Base-by-base conservation (phyloP, 2,113 vertebrate species). In the Oryzias curvinotus region DNA sequence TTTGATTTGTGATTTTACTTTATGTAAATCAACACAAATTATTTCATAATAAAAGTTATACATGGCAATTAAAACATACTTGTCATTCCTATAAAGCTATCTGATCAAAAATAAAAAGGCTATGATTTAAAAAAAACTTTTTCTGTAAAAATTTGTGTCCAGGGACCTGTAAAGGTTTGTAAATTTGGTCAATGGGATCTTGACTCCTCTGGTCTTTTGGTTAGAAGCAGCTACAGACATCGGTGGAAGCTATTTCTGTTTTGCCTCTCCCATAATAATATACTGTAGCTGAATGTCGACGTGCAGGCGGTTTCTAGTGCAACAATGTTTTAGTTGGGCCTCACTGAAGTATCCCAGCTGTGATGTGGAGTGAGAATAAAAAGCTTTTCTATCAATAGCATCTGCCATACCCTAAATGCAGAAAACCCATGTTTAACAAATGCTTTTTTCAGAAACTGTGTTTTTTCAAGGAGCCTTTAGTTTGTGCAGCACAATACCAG, bases 131-230 rank as follows among this genome's bases (percentile, higher is more conserved):
- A 5, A 45, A 45, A 16, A 16, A 18, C 45, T 16, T 47, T 82
- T 81, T 67, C 75, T 68, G 30, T 68, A 83, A 77, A 85, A 52
- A 65, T 55, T 53, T 5, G 68, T 80, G 75, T 68, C 63, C 67
- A 52, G 65, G 47, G 52, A 75, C 68, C 71, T 62, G 15, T 12
- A 23, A 75, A 83, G 88, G 87, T 89, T 90, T 90, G 85, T 73
- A 77, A 90, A 82, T 85, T 79, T 87, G 88, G 51, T 85, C 82
- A 82, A 85, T 74, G 69, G 84, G 82, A 90, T 89, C 83, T 85
- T 81, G 74, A 64, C 75, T 75, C 80, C 64, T 68, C 74, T 70
- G 73, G 53, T 78, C 63, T 28, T 61, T 44, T 26, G 70, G 78
- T 87, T 82, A 73, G 75, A 57, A 76, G 74, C 46, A 59, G 60